Base-by-base conservation (phyloP, 2,797 vertebrate genomes). In the Channa striata region DNA sequence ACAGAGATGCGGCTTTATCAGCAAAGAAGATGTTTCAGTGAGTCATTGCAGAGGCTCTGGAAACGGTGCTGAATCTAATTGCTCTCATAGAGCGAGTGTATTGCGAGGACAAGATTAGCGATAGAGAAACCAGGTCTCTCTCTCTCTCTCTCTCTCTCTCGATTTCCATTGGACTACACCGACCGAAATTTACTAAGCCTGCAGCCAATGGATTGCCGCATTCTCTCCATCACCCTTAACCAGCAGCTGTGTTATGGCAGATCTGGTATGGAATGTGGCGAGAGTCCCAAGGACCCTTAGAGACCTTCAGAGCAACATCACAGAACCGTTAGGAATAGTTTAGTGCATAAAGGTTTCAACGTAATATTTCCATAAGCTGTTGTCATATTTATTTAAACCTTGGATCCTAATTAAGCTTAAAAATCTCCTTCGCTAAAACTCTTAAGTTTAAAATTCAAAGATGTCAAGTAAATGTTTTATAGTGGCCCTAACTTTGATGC, bases 141-240 rank as follows among this genome's bases (percentile, higher is more conserved):
- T 48, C 74, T 48, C 80, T 66, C 75, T 37, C 72, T 40, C 78
- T 59, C 59, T 36, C 77, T 46, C 70, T 21, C 68, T 19, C 1
- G 39, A 70, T 74, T 92, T 91, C 95, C 77, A 97, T 96, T 97
- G 96, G 96, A 92, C 94, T 93, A 95, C 92, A 92, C 90, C 78
- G 93, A 93, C 93, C 94, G 92, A 94, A 95, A 95, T 96, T 94
- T 96, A 93, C 95, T 87, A 89, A 96, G 94, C 94, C 93, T 48
- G 91, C 95, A 97, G 93, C 96, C 96, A 97, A 96, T 97, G 73
- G 95, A 90, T 93, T 93, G 88, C 93, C 77, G 93, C 94, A 92
- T 93, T 84, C 94, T 93, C 90, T 94, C 91, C 93, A 94, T 95
- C 95, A 81, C 94, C 91, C 85, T 90, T 91, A 93, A 92, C 84